phyloP scores from a whole-genome alignment of 64 coral and sea anemone genomes.

The Montipora efflorescens region DNA sequence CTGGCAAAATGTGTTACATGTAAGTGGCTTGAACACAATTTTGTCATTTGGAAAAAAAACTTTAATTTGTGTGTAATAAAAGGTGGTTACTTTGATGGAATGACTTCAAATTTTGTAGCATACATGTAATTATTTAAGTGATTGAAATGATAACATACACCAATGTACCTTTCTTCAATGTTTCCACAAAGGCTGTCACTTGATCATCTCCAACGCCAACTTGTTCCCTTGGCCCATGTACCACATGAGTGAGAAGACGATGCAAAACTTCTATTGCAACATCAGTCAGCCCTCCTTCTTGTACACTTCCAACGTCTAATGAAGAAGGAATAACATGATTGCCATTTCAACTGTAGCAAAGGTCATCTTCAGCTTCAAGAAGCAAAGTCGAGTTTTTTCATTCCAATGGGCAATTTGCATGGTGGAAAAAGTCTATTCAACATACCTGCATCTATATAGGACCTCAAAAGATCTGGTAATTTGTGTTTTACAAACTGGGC shows the following conservation, averaged over 20 bases:
- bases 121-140: too few species aligned
- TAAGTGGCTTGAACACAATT: too few species aligned
- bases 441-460: slow-evolving; percentile 95
- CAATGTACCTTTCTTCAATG: slow-evolving; percentile 76
- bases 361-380: too few species aligned
- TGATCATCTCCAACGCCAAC: slow-evolving; percentile 97
- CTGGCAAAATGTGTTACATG: too few species aligned
- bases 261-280: slow-evolving; percentile 98
- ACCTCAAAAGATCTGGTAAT: slow-evolving; percentile 91
- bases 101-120: too few species aligned
- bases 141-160: background rate
- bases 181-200: slow-evolving; percentile 90
- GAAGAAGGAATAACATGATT: slow-evolving; percentile 1
- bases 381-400: too few species aligned
- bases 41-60: too few species aligned
- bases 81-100: too few species aligned
- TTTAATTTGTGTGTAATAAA: too few species aligned
- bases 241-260: slow-evolving; percentile 77
- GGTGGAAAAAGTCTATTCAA: background rate
- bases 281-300: slow-evolving; percentile 93
- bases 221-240: slow-evolving; percentile 85
- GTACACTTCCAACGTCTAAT: slow-evolving; percentile 84
- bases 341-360: background rate
- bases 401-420: background rate
- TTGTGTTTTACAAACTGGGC: slow-evolving; percentile 98